These are phyloP conservation scores for Drosophila funebris DNA, from an alignment of 1,140 invertebrate species.

Conservation along the genomic window DNA sequence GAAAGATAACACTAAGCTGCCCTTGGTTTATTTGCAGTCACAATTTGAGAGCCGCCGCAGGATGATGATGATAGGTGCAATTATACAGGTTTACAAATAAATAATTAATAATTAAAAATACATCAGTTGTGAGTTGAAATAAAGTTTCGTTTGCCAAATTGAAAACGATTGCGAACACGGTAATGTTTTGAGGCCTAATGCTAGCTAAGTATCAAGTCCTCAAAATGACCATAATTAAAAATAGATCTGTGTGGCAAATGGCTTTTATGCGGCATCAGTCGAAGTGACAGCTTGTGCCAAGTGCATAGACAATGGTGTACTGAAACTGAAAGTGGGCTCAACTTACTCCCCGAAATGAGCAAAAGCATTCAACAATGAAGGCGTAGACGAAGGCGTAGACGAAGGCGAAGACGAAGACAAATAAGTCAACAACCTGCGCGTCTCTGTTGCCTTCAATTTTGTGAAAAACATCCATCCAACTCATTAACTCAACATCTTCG, in stretches of 20 bases:
- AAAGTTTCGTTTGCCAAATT: conserved; percentile 58
- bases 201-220: conserved; percentile 42
- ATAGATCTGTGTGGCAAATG: conserved; percentile 73
- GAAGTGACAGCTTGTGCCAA: conserved; percentile 53
- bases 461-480: conserved; percentile 65
- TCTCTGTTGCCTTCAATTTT: conserved; percentile 74
- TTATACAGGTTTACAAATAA: background rate
- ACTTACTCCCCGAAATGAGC: conserved; percentile 15
- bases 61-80: conserved; percentile 18
- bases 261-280: conserved; percentile 49
- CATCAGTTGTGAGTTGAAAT: conserved; percentile 61
- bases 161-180: conserved; percentile 50
- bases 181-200: conserved; percentile 18
- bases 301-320: conserved; percentile 31
- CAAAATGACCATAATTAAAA: conserved; percentile 76
- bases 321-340: conserved; percentile 62
- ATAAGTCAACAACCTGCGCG: conserved; percentile 75
- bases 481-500: conserved; percentile 73
- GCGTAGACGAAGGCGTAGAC: background rate
- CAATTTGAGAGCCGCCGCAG: background rate
- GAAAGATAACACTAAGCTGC: conserved; percentile 62
- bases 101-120: conserved; percentile 77
- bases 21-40: conserved; percentile 51
- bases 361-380: background rate
- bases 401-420: background rate